Evolutionary conservation across 2,797 vertebrate species (phyloP).

Genomic region (Xiphophorus birchmanni): DNA sequence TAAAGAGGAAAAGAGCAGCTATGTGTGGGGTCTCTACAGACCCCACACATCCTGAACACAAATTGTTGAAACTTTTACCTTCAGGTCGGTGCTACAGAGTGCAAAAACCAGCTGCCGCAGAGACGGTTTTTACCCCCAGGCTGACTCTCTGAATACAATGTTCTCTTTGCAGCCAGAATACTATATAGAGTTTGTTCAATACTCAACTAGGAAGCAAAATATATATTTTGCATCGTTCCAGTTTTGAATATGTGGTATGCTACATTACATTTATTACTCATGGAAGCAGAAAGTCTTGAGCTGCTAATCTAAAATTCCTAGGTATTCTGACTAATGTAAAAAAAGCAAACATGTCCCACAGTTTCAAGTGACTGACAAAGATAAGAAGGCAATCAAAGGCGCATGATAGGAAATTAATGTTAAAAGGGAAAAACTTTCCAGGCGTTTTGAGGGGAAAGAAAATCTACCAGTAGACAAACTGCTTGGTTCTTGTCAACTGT

Average conservation of each 20-base stretch:
- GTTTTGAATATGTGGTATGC: neutral
- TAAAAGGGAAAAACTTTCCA: neutral
- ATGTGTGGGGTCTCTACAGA: no score
- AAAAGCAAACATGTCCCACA: neutral
- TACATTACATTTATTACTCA: neutral
- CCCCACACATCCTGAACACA: no score
- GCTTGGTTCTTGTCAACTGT: neutral
- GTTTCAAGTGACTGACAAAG: neutral
- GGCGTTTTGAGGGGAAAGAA: neutral
- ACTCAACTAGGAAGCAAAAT: no score
- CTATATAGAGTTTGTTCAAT: no score
- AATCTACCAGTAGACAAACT: neutral
- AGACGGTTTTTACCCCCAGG: no score
- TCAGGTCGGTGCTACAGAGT: no score
- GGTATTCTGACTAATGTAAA: neutral
- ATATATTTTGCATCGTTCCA: neutral
- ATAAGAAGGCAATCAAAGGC: neutral
- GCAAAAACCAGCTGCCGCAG: no score
- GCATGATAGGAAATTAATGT: neutral
- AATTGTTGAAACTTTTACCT: no score
- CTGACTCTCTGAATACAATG: no score
- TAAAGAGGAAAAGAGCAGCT: no score
- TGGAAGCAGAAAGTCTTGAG: neutral
- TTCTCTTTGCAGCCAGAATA: no score
- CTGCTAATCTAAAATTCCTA: neutral